Evolutionary conservation across 2,888 invertebrate species (phyloP).

Genomic region (Sesia apiformis): DNA sequence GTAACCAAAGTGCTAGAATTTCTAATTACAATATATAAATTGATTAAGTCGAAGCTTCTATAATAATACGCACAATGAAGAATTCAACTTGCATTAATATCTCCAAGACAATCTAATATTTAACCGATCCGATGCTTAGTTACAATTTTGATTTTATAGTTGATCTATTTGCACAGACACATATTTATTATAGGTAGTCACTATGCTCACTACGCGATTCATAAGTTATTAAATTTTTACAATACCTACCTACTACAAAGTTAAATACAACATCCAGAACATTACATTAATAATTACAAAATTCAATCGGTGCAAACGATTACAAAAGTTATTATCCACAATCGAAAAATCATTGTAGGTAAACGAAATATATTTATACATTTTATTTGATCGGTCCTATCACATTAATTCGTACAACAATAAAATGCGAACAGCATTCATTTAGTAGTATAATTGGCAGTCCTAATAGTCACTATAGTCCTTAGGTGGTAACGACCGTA

Average conservation of each 20-base stretch:
- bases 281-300: conserved; percentile 69
- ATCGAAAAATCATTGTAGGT: conserved; percentile 35
- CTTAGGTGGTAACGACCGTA: conserved; percentile 14
- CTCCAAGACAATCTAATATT: conserved; percentile 42
- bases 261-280: conserved; percentile 71
- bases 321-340: conserved; percentile 52
- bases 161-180: conserved; percentile 68
- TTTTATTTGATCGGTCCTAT: conserved; percentile 49
- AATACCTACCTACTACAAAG: conserved; percentile 61
- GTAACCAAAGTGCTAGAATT: conserved; percentile 61
- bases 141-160: conserved; percentile 33
- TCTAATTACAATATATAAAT: conserved; percentile 58
- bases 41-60: conserved; percentile 65
- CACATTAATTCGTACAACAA: conserved; percentile 59
- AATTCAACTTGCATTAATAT: conserved; percentile 43
- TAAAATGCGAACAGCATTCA: conserved; percentile 50
- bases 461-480: conserved; percentile 53
- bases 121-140: conserved; percentile 34
- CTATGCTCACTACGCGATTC: conserved; percentile 63
- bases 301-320: conserved; percentile 66
- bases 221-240: conserved; percentile 63
- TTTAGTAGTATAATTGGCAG: conserved; percentile 57
- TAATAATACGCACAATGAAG: conserved; percentile 53
- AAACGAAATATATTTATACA: conserved; percentile 46
- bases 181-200: conserved; percentile 35